Percentiles rank a stretch among this genome's conserved stretches.
These are phyloP conservation scores for Zosterops lateralis DNA, from an alignment of 2,113 vertebrate genomes.

Conservation along the genomic window DNA sequence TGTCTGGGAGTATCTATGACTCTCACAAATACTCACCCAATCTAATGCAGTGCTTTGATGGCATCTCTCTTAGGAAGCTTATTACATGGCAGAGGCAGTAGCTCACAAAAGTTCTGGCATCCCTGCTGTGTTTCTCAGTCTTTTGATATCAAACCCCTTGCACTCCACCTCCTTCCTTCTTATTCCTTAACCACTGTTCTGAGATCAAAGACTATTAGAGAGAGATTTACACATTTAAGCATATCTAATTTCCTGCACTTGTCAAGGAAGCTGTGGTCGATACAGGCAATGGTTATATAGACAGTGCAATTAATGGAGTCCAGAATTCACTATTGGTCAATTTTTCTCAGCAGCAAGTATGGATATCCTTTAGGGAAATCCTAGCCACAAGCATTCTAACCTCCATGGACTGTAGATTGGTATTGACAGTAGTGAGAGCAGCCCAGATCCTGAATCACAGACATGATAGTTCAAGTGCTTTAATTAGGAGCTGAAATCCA, in stretches of 20 bases:
- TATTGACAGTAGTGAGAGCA: background rate
- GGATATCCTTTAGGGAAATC: background rate
- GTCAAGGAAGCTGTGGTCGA: background rate
- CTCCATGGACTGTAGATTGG: background rate
- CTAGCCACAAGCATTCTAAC: background rate
- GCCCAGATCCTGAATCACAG: accelerated
- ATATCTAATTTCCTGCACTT: background rate
- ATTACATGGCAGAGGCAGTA: background rate
- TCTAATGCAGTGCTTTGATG: background rate
- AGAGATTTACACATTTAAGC: background rate
- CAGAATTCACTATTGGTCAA: background rate
- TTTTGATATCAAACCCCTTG: background rate
- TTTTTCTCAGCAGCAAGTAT: background rate
- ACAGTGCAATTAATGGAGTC: background rate
- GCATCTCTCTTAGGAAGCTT: background rate
- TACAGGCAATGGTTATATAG: background rate
- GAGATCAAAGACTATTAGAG: background rate
- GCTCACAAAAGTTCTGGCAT: background rate
- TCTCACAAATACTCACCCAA: background rate
- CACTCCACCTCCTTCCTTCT: background rate
- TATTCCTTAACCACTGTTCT: background rate
- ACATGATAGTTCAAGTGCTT: background rate
- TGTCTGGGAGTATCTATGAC: background rate
- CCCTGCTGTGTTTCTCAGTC: background rate
- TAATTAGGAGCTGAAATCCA: background rate